These are phyloP conservation scores for Drosophila setosimentum DNA, from an alignment of 2,888 invertebrate species.

Conservation along the genomic window DNA sequence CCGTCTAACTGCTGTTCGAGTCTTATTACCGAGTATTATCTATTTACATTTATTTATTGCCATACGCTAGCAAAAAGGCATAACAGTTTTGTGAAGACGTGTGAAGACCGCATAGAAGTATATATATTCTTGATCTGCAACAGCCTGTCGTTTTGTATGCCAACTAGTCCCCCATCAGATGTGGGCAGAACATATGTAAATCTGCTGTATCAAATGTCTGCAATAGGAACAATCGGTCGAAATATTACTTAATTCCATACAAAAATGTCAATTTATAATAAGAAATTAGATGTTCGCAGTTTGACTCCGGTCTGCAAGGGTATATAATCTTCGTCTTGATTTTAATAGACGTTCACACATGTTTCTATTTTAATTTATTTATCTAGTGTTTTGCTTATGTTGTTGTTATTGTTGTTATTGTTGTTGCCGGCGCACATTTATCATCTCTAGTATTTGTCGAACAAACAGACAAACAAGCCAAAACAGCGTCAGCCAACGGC, in stretches of 20 bases:
- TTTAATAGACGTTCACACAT: background rate
- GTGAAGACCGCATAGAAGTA: background rate
- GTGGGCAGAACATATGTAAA: background rate
- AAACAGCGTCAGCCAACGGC: conserved; percentile 29
- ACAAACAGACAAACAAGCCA: conserved; percentile 60
- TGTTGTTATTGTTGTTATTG: conserved; percentile 17
- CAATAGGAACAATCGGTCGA: background rate
- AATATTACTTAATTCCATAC: background rate
- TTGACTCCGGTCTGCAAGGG: background rate
- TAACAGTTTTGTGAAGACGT: background rate
- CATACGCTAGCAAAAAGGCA: background rate
- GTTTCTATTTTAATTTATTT: conserved; percentile 20
- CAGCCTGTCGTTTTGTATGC: no score
- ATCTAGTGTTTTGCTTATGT: conserved; percentile 9
- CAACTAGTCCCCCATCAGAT: no score
- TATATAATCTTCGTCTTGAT: background rate
- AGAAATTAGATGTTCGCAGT: background rate
- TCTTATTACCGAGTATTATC: conserved; percentile 18
- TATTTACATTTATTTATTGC: conserved; percentile 21
- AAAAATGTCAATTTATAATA: background rate
- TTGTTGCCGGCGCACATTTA: conserved; percentile 58
- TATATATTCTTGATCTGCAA: background rate
- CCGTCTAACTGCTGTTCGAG: conserved; percentile 6
- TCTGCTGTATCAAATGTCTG: background rate
- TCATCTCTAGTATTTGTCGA: conserved; percentile 60